These are phyloP conservation scores for Sebastes diploproa DNA, from an alignment of 2,797 vertebrate species.

Conservation along the genomic window DNA sequence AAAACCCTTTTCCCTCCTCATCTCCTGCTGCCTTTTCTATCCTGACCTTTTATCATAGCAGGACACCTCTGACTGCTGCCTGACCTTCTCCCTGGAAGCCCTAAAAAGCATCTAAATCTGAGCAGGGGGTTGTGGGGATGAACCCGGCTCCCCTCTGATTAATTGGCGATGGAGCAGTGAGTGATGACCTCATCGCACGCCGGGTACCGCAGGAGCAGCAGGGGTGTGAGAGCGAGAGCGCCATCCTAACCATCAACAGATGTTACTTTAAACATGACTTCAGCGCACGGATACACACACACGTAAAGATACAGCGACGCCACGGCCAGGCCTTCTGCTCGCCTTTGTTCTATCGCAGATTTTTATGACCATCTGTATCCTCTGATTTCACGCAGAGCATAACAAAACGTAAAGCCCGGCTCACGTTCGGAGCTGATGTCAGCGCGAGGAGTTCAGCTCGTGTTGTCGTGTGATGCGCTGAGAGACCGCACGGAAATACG, in stretches of 20 bases:
- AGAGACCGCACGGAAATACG: not conserved
- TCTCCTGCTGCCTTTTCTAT: slow-evolving; percentile 25
- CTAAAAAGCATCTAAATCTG: slow-evolving; percentile 56
- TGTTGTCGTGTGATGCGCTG: slow-evolving; percentile 1
- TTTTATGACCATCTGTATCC: slow-evolving; percentile 48
- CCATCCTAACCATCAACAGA: slow-evolving; percentile 83
- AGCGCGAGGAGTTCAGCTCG: slow-evolving; percentile 21
- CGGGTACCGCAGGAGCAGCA: slow-evolving; percentile 60
- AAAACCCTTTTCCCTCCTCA: slow-evolving; percentile 13
- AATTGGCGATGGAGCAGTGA: slow-evolving; percentile 58
- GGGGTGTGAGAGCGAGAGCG: slow-evolving; percentile 73
- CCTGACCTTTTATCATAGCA: slow-evolving; percentile 73
- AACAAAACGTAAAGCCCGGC: not conserved
- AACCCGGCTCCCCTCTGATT: slow-evolving; percentile 51
- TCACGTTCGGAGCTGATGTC: not conserved
- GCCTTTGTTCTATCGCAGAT: slow-evolving; percentile 50
- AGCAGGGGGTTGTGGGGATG: slow-evolving; percentile 14
- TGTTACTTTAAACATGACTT: slow-evolving; percentile 81
- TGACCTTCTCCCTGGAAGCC: slow-evolving; percentile 77
- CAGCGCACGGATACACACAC: slow-evolving; percentile 44
- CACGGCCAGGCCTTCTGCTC: slow-evolving; percentile 3
- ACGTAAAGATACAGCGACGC: not conserved
- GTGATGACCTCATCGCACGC: slow-evolving; percentile 78
- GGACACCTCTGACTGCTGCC: slow-evolving; percentile 58
- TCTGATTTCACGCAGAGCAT: slow-evolving; percentile 20